Percentiles rank a stretch among this genome's conserved stretches.
Conservation (phyloP, 2,113 vertebrate genomes). For the Megaleporinus macrocephalus region DNA sequence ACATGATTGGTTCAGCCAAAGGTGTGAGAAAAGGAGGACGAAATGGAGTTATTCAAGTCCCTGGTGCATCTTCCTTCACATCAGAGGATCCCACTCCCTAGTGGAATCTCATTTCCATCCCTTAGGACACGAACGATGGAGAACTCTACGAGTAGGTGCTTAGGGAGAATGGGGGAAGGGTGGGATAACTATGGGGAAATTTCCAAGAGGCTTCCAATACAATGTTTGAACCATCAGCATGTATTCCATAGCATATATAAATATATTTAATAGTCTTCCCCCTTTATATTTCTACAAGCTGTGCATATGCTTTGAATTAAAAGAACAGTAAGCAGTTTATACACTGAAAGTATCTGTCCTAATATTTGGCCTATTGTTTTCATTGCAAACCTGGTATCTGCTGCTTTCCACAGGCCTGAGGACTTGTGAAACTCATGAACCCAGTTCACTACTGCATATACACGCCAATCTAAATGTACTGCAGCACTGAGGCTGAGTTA, state of each 20-base stretch:
- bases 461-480: neutral
- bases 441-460: neutral
- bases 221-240: neutral
- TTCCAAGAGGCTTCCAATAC: neutral
- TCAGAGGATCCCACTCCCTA: conserved; percentile 28
- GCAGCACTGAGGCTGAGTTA: neutral
- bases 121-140: conserved; percentile 64
- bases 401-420: neutral
- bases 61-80: conserved; percentile 13
- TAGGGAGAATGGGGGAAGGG: conserved; percentile 64
- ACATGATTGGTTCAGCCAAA: neutral
- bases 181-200: conserved; percentile 51
- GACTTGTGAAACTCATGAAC: neutral
- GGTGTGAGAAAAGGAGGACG: neutral
- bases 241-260: neutral
- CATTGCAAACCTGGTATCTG: neutral
- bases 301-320: neutral
- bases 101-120: conserved; percentile 62
- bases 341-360: neutral
- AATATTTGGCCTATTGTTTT: conserved; percentile 1
- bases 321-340: neutral
- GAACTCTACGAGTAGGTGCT: conserved; percentile 62
- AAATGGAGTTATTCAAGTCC: neutral
- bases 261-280: neutral
- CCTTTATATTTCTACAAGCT: neutral